Evolutionary conservation across 2,888 invertebrate genomes (phyloP), one percentile per base, ranked within the genome.

Genomic region (Sinelater perroti): DNA sequence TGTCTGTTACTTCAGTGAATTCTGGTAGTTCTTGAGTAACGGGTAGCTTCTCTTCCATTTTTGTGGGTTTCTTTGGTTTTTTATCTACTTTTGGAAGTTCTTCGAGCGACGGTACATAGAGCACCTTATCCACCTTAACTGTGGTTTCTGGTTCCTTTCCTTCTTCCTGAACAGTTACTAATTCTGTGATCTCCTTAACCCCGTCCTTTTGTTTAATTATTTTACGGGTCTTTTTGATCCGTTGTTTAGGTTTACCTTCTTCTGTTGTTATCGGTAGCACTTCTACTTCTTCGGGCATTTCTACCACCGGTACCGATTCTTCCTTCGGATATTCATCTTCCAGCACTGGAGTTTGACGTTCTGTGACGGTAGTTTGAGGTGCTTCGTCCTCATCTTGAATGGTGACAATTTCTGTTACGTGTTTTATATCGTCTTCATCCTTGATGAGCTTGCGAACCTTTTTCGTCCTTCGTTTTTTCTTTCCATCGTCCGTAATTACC

Each of bases 341-440:
- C 2, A 36, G 35, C 16, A 18, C 30, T 8, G 11, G 28, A 8
- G 16, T 11, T 20, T 55, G 40, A 24, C 40, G 16, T 11, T 30
- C 36, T 11, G 38, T 45, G 10, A 53, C 53, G 1, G 26, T 74
- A 51, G 67, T 75, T 30, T 75, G 67, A 0, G 81, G 81, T 46
- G 76, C 70, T 47, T 75, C 68, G 20, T 75, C 78, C 21, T 78
- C 79, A 63, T 76, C 70, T 65, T 76, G 75, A 14, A 78, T 69
- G 3, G 80, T 80, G 49, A 72, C 71, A 26, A 81, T 80, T 73
- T 79, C 78, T 0, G 79, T 81, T 4, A 78, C 68, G 65, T 82
- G 79, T 46, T 79, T 75, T 57, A 73, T 70, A 49, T 73, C 80
- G 61, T 66, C 78, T 2, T 74, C 74, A 62, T 79, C 80, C 45